These are phyloP conservation scores for Leptocoma aspasia DNA, from an alignment of 2,113 vertebrate species.

Conservation along the genomic window DNA sequence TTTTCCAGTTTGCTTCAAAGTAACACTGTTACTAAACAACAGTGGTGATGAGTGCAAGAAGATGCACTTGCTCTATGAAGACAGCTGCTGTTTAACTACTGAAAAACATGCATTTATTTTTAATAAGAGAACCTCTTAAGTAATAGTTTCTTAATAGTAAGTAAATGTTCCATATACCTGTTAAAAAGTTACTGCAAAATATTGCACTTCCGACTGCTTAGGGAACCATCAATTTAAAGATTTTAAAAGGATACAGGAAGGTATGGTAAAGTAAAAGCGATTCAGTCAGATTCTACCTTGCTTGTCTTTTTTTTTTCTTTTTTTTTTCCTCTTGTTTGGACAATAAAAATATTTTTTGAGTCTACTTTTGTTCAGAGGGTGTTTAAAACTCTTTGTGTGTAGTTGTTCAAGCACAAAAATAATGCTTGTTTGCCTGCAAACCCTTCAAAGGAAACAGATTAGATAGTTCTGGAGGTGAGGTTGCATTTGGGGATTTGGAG, in stretches of 20 bases:
- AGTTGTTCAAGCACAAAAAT: background rate
- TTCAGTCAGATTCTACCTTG: background rate
- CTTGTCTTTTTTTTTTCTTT: accelerated
- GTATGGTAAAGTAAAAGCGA: background rate
- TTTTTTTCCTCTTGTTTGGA: too few species aligned
- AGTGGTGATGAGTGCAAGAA: background rate
- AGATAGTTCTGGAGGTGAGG: background rate
- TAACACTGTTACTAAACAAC: constrained; percentile 28
- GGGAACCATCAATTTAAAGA: background rate
- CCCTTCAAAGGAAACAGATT: background rate
- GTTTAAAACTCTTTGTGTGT: background rate
- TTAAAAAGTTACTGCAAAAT: background rate
- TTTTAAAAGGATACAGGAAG: background rate
- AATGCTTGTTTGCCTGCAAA: background rate
- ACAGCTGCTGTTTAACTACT: background rate
- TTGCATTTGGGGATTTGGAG: background rate
- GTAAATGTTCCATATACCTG: background rate
- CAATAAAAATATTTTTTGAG: background rate
- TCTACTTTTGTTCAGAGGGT: background rate
- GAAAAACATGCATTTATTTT: background rate
- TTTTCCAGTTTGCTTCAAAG: constrained; percentile 42
- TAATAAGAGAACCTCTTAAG: background rate
- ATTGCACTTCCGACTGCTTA: background rate
- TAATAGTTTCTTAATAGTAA: background rate
- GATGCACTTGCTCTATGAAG: background rate